Percentiles rank a stretch among this genome's conserved stretches.
Evolutionary conservation across 92 coral and sea anemone genomes (phyloP).

Genomic region (Pocillopora meandrina): DNA sequence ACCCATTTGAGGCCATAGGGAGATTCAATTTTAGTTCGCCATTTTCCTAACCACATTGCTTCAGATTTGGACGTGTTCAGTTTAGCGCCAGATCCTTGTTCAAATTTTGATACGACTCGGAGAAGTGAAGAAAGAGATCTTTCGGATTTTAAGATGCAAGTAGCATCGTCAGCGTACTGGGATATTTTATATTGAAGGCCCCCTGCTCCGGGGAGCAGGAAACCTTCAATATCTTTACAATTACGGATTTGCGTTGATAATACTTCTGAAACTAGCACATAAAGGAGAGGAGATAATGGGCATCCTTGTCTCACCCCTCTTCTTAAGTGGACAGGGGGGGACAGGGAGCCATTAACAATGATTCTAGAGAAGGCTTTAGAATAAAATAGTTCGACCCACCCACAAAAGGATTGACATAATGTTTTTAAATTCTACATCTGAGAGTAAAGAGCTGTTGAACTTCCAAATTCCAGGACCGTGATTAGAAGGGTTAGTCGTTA

Average conservation of each 20-base stretch:
- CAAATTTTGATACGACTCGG: background rate
- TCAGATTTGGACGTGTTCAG: slow-evolving; percentile 6
- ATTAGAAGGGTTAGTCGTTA: too few relatives aligned
- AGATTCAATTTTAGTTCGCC: background rate
- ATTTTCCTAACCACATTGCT: slow-evolving; percentile 18
- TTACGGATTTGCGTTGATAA: slow-evolving; percentile 7
- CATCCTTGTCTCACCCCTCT: slow-evolving; percentile 45
- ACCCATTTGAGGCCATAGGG: slow-evolving; percentile 15
- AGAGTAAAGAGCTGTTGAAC: too few relatives aligned
- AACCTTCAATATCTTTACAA: slow-evolving; percentile 13
- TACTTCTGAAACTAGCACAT: slow-evolving; percentile 34
- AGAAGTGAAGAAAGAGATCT: background rate
- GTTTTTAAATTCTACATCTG: too few relatives aligned
- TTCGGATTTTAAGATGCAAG: slow-evolving; percentile 15
- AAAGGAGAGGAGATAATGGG: slow-evolving; percentile 17
- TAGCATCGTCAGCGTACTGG: slow-evolving; percentile 48
- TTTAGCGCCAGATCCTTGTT: slow-evolving; percentile 20
- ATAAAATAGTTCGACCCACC: slow-evolving; percentile 28
- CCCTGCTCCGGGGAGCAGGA: slow-evolving; percentile 21
- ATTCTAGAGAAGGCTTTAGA: slow-evolving; percentile 18
- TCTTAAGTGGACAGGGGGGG: background rate
- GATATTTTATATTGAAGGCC: slow-evolving; percentile 3
- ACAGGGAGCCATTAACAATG: slow-evolving; percentile 18
- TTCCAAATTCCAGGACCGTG: too few relatives aligned
- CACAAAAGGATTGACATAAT: background rate